Evolutionary conservation across 2,888 invertebrate species (phyloP).

Genomic region (Papilio protenor): DNA sequence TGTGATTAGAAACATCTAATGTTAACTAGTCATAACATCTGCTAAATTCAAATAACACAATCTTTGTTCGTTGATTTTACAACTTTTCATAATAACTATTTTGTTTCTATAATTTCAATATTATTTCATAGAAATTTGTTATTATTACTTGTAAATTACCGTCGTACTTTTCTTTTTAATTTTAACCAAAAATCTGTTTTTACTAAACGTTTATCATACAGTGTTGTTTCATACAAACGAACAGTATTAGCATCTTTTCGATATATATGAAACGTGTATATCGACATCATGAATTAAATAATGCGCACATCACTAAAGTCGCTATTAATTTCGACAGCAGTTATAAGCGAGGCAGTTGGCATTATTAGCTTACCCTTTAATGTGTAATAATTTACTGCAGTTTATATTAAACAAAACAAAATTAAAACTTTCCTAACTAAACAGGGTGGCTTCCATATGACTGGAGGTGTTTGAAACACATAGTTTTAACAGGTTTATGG

Average conservation of each 20-base stretch:
- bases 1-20: background rate
- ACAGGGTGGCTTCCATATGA: slow-evolving; percentile 54
- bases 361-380: slow-evolving; percentile 82
- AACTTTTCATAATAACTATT: background rate
- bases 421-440: slow-evolving; percentile 77
- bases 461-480: slow-evolving; percentile 51
- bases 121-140: background rate
- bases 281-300: slow-evolving; percentile 38
- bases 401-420: slow-evolving; percentile 81
- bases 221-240: background rate
- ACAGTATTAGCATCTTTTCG: background rate
- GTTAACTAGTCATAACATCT: no score
- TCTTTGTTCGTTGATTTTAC: no score
- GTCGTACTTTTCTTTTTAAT: no score
- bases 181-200: background rate
- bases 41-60: no score
- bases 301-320: slow-evolving; percentile 59
- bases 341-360: slow-evolving; percentile 78
- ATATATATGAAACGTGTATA: slow-evolving; percentile 42
- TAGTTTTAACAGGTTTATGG: slow-evolving; percentile 22
- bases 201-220: background rate
- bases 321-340: slow-evolving; percentile 79
- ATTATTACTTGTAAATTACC: background rate
- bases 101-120: background rate
- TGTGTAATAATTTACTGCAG: slow-evolving; percentile 82